These are phyloP conservation scores for Acipenser ruthenus DNA, from an alignment of 2,797 vertebrate species.

Conservation along the genomic window DNA sequence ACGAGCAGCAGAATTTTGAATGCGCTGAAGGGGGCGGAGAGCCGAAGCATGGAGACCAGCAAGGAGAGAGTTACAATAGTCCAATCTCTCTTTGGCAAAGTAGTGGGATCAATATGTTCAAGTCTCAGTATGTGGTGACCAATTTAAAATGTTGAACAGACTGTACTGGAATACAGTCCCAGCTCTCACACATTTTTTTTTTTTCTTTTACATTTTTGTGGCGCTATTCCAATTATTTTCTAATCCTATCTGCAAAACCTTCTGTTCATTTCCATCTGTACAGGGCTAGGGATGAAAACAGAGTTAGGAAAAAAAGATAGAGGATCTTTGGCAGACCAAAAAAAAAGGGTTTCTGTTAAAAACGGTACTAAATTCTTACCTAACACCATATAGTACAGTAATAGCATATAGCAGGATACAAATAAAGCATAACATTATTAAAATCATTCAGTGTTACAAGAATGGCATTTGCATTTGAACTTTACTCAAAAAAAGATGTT, in stretches of 20 bases:
- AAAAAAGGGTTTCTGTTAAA: conserved; percentile 5
- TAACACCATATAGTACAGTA: conserved; percentile 4
- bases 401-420: conserved; percentile 16
- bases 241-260: conserved; percentile 46
- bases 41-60: no score
- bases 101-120: conserved; percentile 34
- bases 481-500: not conserved
- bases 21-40: no score
- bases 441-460: conserved; percentile 27
- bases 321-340: not conserved
- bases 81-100: conserved; percentile 24
- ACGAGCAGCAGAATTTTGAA: no score
- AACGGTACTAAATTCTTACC: not conserved
- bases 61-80: no score
- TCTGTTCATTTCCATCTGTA: conserved; percentile 57
- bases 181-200: conserved; percentile 43
- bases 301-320: not conserved
- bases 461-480: conserved; percentile 27
- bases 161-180: conserved; percentile 37
- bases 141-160: conserved; percentile 48
- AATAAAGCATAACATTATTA: conserved; percentile 35
- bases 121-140: conserved; percentile 44
- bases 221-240: conserved; percentile 56
- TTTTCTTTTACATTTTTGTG: conserved; percentile 21
- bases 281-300: conserved; percentile 32